Evolutionary conservation across 92 coral and sea anemone genomes (phyloP).

Genomic region (Bergia sp.): DNA sequence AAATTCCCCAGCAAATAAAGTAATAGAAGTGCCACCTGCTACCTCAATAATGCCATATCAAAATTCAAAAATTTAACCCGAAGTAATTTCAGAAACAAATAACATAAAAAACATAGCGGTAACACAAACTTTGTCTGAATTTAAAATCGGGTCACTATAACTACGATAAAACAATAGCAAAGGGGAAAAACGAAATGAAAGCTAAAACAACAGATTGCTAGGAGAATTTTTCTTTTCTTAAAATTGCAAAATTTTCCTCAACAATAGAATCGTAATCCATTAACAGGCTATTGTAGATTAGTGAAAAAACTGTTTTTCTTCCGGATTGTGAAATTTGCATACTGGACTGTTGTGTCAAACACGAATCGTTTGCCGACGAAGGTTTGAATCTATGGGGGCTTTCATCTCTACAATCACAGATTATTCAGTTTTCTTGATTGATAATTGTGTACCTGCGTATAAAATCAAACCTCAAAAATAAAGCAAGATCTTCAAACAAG

Average conservation of each 20-base stretch:
- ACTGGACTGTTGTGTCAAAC: neutral
- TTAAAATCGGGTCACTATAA: conserved; percentile 17
- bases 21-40: conserved; percentile 54
- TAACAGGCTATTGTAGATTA: conserved; percentile 27
- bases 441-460: conserved; percentile 11
- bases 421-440: neutral
- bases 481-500: conserved; percentile 23
- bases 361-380: neutral
- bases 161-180: conserved; percentile 2
- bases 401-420: neutral
- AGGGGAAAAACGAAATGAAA: neutral
- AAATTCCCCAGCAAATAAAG: conserved; percentile 42
- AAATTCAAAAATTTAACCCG: conserved; percentile 67
- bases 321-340: conserved; percentile 34
- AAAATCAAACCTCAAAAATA: conserved; percentile 24
- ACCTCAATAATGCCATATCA: conserved; percentile 47
- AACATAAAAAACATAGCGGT: conserved; percentile 64
- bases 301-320: conserved; percentile 18
- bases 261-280: conserved; percentile 37
- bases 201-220: conserved; percentile 15
- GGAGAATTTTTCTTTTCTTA: neutral
- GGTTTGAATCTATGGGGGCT: neutral
- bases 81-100: conserved; percentile 60
- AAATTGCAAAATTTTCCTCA: conserved; percentile 22
- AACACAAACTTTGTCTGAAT: conserved; percentile 18